phyloP scores from a whole-genome alignment of 2,888 invertebrate species.

The Andrena minutula region DNA sequence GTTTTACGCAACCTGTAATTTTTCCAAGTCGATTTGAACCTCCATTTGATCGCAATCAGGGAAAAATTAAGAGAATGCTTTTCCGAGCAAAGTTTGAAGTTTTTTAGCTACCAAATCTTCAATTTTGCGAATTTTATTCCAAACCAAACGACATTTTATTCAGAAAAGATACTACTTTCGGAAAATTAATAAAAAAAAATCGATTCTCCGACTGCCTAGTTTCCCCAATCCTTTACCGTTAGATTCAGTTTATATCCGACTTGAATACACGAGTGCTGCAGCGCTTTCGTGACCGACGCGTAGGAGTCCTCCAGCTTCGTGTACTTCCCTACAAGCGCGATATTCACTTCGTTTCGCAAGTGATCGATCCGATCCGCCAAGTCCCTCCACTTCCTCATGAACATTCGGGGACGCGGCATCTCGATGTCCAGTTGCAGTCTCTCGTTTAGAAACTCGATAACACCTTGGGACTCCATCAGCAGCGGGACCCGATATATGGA shows the following conservation, averaged over 20 bases:
- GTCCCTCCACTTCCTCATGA: conserved; percentile 96
- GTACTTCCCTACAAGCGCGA: conserved; percentile 98
- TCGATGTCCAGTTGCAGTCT: conserved; percentile 90
- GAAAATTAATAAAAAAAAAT: too few species aligned
- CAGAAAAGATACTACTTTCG: too few species aligned
- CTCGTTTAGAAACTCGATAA: conserved; percentile 93
- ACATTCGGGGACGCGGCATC: conserved; percentile 89
- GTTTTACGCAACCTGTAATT: too few species aligned
- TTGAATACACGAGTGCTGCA: conserved; percentile 96
- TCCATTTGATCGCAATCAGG: too few species aligned
- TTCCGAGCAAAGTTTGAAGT: too few species aligned
- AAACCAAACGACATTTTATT: too few species aligned
- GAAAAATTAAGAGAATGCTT: too few species aligned
- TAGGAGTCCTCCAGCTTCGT: conserved; percentile 98
- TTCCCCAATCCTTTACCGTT: conserved; percentile 85
- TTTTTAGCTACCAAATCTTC: too few species aligned
- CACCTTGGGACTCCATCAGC: conserved; percentile 95
- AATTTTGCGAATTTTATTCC: too few species aligned
- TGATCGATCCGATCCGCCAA: conserved; percentile 94
- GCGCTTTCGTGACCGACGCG: conserved; percentile 97
- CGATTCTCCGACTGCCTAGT: too few species aligned
- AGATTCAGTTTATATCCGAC: conserved; percentile 94
- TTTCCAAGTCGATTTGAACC: too few species aligned
- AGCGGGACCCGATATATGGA: conserved; percentile 99
- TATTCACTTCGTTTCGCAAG: conserved; percentile 93